phyloP scores from a whole-genome alignment of 2,888 invertebrate species.

The Chrysolina americana region DNA sequence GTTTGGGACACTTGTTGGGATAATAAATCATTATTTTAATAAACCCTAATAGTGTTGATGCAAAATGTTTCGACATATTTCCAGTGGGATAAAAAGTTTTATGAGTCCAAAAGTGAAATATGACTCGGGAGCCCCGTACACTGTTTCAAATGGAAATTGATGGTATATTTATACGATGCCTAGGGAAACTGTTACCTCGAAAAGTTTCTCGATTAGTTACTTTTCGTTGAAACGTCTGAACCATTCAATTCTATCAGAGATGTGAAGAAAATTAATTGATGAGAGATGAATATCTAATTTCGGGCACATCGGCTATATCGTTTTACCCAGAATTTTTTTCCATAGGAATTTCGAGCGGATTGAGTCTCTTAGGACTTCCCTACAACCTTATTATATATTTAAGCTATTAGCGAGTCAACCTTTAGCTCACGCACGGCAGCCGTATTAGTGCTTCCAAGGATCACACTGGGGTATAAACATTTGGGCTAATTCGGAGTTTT shows the following conservation, averaged over 20 bases:
- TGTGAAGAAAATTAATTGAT: no score
- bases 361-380: not conserved
- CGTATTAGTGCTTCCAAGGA: conserved; percentile 1
- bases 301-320: not conserved
- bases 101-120: not conserved
- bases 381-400: not conserved
- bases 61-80: not conserved
- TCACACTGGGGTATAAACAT: not conserved
- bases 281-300: no score
- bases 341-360: not conserved
- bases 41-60: not conserved
- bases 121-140: not conserved
- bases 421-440: not conserved
- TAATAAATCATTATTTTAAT: conserved; percentile 9
- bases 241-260: no score
- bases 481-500: not conserved
- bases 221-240: no score
- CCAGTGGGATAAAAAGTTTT: not conserved
- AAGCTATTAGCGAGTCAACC: not conserved
- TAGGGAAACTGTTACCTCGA: no score
- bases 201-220: no score
- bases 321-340: not conserved
- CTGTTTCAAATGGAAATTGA: conserved; percentile 31
- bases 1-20: conserved; percentile 11
- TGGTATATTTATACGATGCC: not conserved